phyloP scores from a whole-genome alignment of 2,797 vertebrate species.

The Microctenopoma steveboyesi region DNA sequence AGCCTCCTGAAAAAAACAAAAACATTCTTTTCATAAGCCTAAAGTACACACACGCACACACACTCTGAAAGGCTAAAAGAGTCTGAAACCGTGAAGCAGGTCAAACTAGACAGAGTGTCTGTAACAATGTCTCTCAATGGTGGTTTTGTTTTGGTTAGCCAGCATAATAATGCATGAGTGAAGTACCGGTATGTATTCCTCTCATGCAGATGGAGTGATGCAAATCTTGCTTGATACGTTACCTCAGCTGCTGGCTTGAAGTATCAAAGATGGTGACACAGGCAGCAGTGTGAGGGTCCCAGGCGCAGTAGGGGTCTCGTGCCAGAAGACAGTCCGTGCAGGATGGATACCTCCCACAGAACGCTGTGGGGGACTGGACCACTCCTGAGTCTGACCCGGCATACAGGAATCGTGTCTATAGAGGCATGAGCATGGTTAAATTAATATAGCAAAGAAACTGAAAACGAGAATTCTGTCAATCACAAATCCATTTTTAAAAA shows the following conservation, averaged over 20 bases:
- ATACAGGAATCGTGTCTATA: constrained; percentile 86
- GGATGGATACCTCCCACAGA: constrained; percentile 88
- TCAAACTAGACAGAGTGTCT: constrained; percentile 34
- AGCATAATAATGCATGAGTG: constrained; percentile 2
- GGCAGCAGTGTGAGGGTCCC: constrained; percentile 78
- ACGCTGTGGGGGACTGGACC: constrained; percentile 91
- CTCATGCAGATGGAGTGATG: neutral
- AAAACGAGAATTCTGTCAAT: no score
- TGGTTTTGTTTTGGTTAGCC: constrained; percentile 25
- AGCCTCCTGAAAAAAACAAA: constrained; percentile 83
- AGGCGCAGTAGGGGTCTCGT: constrained; percentile 95
- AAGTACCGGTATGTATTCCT: constrained; percentile 5
- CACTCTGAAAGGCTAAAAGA: neutral
- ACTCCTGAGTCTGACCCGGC: constrained; percentile 92
- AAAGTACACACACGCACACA: constrained; percentile 3
- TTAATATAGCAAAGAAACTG: neutral
- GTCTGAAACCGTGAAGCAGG: constrained; percentile 29
- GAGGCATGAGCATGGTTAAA: constrained; percentile 44
- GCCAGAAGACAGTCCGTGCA: constrained; percentile 92
- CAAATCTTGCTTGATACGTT: constrained; percentile 27
- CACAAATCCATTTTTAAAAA: no score
- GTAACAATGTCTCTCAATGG: neutral
- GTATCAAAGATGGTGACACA: constrained; percentile 84
- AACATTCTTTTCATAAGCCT: constrained; percentile 7
- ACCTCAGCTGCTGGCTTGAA: constrained; percentile 75